Percentiles rank a stretch among this genome's conserved stretches.
Conservation (phyloP, 2,888 invertebrate species). For the Phengaris arion region DNA sequence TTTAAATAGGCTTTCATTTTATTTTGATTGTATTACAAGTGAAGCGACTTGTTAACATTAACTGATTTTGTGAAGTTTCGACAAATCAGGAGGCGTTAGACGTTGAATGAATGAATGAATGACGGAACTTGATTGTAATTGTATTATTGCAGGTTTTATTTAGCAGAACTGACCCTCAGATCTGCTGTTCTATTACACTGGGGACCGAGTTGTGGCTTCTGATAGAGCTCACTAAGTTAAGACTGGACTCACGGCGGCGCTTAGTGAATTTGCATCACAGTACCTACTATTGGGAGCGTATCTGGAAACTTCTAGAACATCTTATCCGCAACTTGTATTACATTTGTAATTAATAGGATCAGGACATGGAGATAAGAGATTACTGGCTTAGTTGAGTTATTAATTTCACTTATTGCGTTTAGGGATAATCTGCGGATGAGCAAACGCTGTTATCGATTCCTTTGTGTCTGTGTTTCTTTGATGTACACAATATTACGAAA, state of each 20-base stretch:
- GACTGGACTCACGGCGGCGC: constrained; percentile 50
- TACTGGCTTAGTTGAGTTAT: not conserved
- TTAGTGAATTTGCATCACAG: constrained; percentile 64
- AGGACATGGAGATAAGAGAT: not conserved
- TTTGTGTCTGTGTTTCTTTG: constrained; percentile 13
- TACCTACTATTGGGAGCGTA: constrained; percentile 53
- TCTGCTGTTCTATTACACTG: constrained; percentile 47
- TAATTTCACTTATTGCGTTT: constrained; percentile 5
- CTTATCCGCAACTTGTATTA: constrained; percentile 32
- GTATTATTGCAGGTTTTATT: too few relatives aligned
- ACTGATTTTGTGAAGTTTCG: too few relatives aligned
- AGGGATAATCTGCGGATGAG: constrained; percentile 20
- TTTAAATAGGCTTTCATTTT: too few relatives aligned
- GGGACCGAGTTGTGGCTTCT: constrained; percentile 51
- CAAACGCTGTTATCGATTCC: not conserved
- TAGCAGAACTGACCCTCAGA: not conserved
- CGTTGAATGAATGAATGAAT: too few relatives aligned
- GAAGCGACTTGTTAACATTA: too few relatives aligned
- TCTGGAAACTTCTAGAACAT: constrained; percentile 53
- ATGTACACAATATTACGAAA: not conserved
- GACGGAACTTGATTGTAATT: too few relatives aligned
- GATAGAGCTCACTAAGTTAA: constrained; percentile 44
- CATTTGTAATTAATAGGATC: constrained; percentile 15
- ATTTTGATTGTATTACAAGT: too few relatives aligned
- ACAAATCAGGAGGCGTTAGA: too few relatives aligned